Conservation (phyloP, 1,140 invertebrate species). For the Hycleus phaleratus region DNA sequence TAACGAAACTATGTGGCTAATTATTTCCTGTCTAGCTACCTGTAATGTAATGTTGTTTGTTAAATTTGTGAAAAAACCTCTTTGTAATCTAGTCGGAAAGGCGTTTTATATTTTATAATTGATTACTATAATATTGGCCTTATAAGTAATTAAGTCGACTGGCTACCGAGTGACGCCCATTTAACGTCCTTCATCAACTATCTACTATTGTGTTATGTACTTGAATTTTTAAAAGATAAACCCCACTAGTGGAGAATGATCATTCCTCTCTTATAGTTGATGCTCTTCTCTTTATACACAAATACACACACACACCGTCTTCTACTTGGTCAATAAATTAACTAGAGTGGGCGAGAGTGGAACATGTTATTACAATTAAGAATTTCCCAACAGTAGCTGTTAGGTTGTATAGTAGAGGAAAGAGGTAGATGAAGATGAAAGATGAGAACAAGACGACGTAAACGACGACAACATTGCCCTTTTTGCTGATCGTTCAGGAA, state of each 20-base stretch:
- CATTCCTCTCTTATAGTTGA: no score
- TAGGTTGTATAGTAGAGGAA: not conserved
- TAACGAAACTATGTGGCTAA: not conserved
- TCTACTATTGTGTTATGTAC: not conserved
- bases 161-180: constrained; percentile 14
- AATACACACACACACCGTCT: no score
- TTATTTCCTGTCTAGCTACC: not conserved
- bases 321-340: constrained; percentile 31
- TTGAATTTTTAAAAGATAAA: constrained; percentile 13
- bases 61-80: not conserved
- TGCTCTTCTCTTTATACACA: no score
- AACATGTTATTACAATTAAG: constrained; percentile 33
- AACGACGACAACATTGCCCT: not conserved
- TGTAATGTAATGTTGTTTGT: not conserved
- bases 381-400: constrained; percentile 29
- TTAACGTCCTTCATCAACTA: not conserved
- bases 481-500: not conserved
- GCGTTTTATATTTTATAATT: constrained; percentile 9
- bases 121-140: constrained; percentile 14
- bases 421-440: not conserved
- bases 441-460: not conserved
- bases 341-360: constrained; percentile 29
- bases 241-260: constrained; percentile 9
- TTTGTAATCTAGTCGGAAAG: not conserved
- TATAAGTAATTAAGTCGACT: constrained; percentile 15